phyloP scores from a whole-genome alignment of 2,797 vertebrate genomes.

The Otolemur crassicaudatus region DNA sequence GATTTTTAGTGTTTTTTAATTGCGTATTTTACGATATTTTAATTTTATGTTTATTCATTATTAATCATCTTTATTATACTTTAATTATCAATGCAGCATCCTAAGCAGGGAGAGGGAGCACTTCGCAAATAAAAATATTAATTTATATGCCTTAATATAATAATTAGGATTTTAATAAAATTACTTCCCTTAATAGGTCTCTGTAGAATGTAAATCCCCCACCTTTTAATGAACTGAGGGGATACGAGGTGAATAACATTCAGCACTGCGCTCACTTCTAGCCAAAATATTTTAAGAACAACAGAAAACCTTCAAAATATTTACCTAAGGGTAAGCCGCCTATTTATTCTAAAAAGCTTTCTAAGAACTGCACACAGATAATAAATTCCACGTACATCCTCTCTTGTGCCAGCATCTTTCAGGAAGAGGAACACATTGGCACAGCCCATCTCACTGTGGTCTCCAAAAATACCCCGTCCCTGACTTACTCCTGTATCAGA shows the following conservation, averaged over 20 bases:
- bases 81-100: conserved; percentile 77
- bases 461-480: not conserved
- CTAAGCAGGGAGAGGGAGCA: conserved; percentile 55
- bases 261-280: conserved; percentile 45
- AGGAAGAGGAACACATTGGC: not conserved
- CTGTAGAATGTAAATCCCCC: conserved; percentile 52
- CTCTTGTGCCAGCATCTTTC: not conserved
- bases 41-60: conserved; percentile 84
- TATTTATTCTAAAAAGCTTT: not conserved
- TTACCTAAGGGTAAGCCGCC: conserved; percentile 41
- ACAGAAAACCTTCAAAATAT: conserved; percentile 63
- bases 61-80: conserved; percentile 84
- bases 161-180: conserved; percentile 82
- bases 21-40: conserved; percentile 81
- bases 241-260: conserved; percentile 59
- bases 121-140: conserved; percentile 79
- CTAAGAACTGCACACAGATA: not conserved
- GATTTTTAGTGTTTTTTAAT: conserved; percentile 83
- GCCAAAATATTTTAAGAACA: conserved; percentile 46
- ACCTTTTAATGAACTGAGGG: conserved; percentile 67
- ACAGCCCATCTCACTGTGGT: not conserved
- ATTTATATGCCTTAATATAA: conserved; percentile 81
- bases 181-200: conserved; percentile 70
- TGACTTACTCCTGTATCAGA: not conserved
- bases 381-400: not conserved